These are phyloP conservation scores for Akabosia matsudoensis DNA, from an alignment of 1,140 invertebrate genomes.

Conservation along the genomic window DNA sequence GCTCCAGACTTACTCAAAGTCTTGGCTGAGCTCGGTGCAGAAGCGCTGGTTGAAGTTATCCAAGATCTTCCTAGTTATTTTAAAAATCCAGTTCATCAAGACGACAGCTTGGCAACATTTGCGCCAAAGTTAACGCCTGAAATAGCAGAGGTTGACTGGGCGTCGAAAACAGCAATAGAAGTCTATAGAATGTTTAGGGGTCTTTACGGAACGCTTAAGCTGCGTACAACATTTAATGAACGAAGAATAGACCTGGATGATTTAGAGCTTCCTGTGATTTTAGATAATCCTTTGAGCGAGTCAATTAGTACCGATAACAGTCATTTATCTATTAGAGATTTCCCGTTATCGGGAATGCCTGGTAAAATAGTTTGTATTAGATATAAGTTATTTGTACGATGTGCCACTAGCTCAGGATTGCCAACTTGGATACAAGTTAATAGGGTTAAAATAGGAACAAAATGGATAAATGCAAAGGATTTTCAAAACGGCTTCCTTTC, in stretches of 20 bases:
- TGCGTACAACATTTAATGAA: slow-evolving; percentile 45
- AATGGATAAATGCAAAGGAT: slow-evolving; percentile 48
- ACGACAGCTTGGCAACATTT: slow-evolving; percentile 58
- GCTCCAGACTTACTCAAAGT: slow-evolving; percentile 64
- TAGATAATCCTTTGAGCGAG: no score
- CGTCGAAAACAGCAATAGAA: slow-evolving; percentile 33
- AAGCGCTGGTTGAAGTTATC: slow-evolving; percentile 65
- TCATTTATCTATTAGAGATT: slow-evolving; percentile 4
- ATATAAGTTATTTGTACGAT: slow-evolving; percentile 41
- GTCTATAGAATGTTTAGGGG: slow-evolving; percentile 49
- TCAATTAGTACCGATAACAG: not conserved
- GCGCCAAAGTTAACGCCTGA: slow-evolving; percentile 47
- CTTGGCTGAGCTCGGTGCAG: slow-evolving; percentile 66
- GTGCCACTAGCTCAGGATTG: not conserved
- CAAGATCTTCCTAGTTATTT: slow-evolving; percentile 61
- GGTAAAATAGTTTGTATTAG: slow-evolving; percentile 37
- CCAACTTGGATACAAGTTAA: slow-evolving; percentile 48
- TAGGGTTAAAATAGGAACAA: slow-evolving; percentile 47
- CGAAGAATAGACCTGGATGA: slow-evolving; percentile 45
- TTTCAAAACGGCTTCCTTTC: slow-evolving; percentile 44
- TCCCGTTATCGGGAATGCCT: slow-evolving; percentile 42
- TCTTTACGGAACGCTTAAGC: slow-evolving; percentile 41
- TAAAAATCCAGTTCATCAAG: slow-evolving; percentile 60
- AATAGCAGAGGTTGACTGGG: slow-evolving; percentile 47
- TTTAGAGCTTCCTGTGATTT: slow-evolving; percentile 13